These are phyloP conservation scores for Parauchenoglanis punctatus DNA, from an alignment of 2,797 vertebrate genomes.

Conservation along the genomic window DNA sequence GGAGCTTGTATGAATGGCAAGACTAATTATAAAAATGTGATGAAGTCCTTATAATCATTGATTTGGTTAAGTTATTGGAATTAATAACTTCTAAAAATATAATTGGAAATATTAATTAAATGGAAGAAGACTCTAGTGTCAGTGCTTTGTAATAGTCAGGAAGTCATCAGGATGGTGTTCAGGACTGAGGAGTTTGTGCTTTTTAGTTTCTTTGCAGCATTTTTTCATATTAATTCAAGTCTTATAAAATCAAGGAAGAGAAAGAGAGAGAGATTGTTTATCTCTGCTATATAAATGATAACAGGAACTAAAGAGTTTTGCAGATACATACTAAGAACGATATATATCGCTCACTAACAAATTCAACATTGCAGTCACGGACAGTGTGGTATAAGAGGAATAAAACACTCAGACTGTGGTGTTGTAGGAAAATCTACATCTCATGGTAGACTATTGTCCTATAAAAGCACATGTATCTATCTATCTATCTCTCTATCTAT, in stretches of 20 bases:
- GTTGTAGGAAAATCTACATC: neutral
- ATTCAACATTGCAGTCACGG: neutral
- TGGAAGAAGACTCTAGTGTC: neutral
- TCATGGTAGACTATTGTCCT: neutral
- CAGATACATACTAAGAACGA: neutral
- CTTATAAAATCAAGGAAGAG: neutral
- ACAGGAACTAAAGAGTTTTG: neutral
- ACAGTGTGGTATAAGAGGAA: neutral
- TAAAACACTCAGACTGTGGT: neutral
- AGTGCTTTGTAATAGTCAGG: neutral
- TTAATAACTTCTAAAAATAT: too few species aligned
- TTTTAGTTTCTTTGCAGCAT: neutral
- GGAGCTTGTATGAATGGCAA: neutral
- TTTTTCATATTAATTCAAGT: neutral
- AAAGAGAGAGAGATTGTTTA: neutral
- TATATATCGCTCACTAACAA: neutral
- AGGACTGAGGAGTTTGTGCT: neutral
- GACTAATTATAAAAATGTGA: neutral
- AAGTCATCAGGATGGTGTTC: neutral
- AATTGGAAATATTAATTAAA: neutral
- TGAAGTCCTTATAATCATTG: neutral
- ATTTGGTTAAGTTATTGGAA: neutral
- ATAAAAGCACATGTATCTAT: neutral
- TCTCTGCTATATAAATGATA: neutral
- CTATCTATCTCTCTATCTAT: neutral